Conservation (phyloP, 2,888 invertebrate genomes). For the Chaitophorus viminalis region DNA sequence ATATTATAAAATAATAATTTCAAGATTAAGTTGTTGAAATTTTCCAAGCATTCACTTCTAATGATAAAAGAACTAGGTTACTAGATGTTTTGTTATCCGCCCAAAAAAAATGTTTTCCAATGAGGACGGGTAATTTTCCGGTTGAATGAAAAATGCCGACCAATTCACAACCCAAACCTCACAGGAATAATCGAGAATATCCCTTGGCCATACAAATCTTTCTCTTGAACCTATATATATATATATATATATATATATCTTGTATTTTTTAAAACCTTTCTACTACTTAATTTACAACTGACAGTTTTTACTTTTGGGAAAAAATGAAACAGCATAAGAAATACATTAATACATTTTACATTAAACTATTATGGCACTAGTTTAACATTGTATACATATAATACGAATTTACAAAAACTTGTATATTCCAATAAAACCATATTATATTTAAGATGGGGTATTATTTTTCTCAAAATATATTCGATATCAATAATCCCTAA, state of each 20-base stretch:
- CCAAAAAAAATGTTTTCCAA: neutral
- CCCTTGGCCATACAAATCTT: neutral
- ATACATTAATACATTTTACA: too few relatives aligned
- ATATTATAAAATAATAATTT: neutral
- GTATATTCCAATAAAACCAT: neutral
- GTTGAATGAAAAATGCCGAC: slow-evolving; percentile 3
- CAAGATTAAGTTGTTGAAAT: neutral
- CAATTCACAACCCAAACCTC: slow-evolving; percentile 1
- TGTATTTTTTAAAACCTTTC: neutral
- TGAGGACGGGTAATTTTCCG: neutral
- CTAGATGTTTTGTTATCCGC: neutral
- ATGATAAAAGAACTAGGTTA: neutral
- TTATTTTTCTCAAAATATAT: too few relatives aligned
- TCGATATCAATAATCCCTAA: too few relatives aligned
- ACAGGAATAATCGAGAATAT: neutral
- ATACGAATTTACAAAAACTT: neutral
- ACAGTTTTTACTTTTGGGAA: neutral
- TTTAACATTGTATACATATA: neutral
- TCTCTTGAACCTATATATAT: neutral
- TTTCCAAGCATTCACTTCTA: neutral
- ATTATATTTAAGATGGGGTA: neutral
- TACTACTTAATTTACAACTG: slow-evolving; percentile 4
- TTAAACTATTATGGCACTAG: neutral
- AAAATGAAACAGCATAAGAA: neutral
- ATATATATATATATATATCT: too few relatives aligned